Base-by-base conservation (phyloP, 2,888 invertebrate species). In the Drosophila merina region DNA sequence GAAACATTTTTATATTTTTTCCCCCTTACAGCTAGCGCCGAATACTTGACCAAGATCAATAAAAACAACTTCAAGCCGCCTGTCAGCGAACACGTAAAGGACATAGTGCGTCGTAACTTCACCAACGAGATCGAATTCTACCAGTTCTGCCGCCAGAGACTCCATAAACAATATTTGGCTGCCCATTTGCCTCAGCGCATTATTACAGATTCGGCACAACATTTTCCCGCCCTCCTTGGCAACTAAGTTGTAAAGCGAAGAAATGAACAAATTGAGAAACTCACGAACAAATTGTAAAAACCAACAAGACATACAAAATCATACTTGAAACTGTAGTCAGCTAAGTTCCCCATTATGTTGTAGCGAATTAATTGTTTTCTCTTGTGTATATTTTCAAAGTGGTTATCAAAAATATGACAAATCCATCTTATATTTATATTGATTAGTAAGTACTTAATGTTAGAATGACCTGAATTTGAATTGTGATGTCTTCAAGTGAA, bases 101-200 rank as follows among this genome's bases (percentile, higher is more conserved):
- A 97, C 51, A 94, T 97, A 55, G 96, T 97, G 4, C 93, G 97
- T 75, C 94, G 93, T 40, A 97, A 97, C 92, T 97, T 97, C 90
- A 97, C 97, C 0, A 93, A 95, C 59, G 97, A 97, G 92, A 96
- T 97, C 9, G 97, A 97, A 88, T 97, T 97, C 92, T 97, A 97
- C 91, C 96, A 97, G 88, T 97, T 97, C 90, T 97, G 97, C 90
- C 95, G 95, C 80, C 97, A 97, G 89, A 93, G 97, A 85, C 93
- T 97, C 14, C 95, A 97, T 88, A 93, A 95, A 90, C 97, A 97
- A 88, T 93, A 96, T 68, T 92, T 95, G 64, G 97, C 97, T 0
- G 92, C 96, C 1, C 93, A 95, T 87, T 93, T 91, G 58, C 90
- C 90, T 0, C 88, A 91, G 10, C 79, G 82, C 63, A 87, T 89